Evolutionary conservation across 2,113 vertebrate genomes (phyloP).

Genomic region (Burhinus oedicnemus): DNA sequence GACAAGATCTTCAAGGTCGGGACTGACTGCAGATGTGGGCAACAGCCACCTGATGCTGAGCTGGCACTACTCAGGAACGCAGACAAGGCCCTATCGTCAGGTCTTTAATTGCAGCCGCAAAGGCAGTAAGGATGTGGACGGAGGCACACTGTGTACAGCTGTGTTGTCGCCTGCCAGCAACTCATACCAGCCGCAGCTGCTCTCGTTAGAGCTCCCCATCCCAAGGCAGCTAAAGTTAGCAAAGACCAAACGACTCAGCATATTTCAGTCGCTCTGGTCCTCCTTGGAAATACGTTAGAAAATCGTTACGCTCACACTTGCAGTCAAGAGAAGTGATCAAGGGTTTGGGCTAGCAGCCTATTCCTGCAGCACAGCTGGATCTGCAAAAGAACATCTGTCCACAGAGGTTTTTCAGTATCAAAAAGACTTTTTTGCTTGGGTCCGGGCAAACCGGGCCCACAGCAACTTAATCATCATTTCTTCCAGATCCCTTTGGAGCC

Average conservation of each 20-base stretch:
- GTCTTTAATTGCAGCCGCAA: conserved; percentile 35
- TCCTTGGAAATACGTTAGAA: background rate
- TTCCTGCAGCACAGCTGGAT: conserved; percentile 1
- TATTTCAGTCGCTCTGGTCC: background rate
- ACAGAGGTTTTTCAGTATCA: background rate
- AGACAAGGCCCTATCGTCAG: background rate
- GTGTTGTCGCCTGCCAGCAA: conserved; percentile 25
- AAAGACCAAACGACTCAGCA: background rate
- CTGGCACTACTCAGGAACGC: background rate
- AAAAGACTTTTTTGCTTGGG: background rate
- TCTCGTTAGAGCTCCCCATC: background rate
- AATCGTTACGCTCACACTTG: background rate
- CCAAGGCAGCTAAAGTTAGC: conserved; percentile 50
- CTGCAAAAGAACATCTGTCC: conserved; percentile 3
- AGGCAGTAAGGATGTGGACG: background rate
- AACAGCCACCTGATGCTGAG: conserved; percentile 33
- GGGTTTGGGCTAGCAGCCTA: background rate
- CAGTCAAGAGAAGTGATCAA: background rate
- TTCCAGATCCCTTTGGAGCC: background rate
- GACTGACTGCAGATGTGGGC: background rate
- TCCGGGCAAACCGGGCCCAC: background rate
- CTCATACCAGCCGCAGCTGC: conserved; percentile 38
- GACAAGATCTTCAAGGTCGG: background rate
- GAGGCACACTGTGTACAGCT: conserved; percentile 40
- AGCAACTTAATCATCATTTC: background rate